phyloP scores from a whole-genome alignment of 2,113 vertebrate species.

The Strix uralensis region DNA sequence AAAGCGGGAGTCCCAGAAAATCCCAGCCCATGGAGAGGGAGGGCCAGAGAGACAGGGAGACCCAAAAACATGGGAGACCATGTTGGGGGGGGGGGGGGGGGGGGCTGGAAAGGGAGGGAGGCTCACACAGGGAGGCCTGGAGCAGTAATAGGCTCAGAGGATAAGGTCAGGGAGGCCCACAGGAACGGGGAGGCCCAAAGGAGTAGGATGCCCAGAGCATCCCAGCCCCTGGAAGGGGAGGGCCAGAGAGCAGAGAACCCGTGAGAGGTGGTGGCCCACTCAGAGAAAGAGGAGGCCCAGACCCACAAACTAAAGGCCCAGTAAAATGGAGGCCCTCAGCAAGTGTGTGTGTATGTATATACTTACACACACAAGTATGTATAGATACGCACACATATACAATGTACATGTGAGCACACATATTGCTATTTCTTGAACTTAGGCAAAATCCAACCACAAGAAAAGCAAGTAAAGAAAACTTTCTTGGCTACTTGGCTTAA shows the following conservation, averaged over 20 bases:
- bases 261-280: not conserved
- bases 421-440: not conserved
- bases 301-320: not conserved
- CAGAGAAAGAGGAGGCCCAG: not conserved
- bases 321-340: not conserved
- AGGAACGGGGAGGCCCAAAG: not conserved
- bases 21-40: not conserved
- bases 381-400: not conserved
- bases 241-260: not conserved
- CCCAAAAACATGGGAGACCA: not conserved
- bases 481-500: not conserved
- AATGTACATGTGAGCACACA: fast-evolving
- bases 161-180: too few relatives aligned
- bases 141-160: not conserved
- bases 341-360: not conserved
- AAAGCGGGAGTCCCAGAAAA: not conserved
- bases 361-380: not conserved
- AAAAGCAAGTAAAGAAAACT: not conserved
- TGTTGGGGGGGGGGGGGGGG: too few relatives aligned
- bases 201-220: not conserved
- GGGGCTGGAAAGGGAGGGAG: too few relatives aligned
- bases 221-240: not conserved
- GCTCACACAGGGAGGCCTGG: not conserved
- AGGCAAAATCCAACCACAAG: not conserved
- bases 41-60: not conserved